Conservation (phyloP, 2,888 invertebrate genomes). For the Nasonovia ribisnigri region DNA sequence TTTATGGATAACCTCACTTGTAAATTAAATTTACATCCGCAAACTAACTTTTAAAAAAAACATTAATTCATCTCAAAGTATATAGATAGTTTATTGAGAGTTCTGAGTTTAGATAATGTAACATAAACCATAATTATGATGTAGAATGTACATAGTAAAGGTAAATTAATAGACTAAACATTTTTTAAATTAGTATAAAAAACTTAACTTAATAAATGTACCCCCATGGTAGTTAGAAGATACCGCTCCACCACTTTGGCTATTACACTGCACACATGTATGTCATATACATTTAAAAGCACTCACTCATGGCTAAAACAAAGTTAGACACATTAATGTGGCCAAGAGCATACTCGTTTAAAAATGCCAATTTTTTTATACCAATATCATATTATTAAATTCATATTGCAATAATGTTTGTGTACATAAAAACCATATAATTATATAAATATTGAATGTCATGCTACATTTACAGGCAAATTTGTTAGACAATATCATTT, state of each 20-base stretch:
- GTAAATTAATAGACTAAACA: background rate
- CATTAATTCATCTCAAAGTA: background rate
- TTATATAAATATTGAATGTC: conserved; percentile 8
- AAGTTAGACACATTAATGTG: background rate
- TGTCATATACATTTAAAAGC: background rate
- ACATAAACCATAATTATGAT: background rate
- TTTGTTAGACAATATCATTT: conserved; percentile 18
- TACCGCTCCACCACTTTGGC: background rate
- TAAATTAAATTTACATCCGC: background rate
- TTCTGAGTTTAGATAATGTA: background rate
- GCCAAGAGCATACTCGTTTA: background rate
- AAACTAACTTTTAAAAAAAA: background rate
- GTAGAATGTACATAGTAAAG: background rate
- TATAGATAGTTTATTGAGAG: background rate
- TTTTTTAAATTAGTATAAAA: background rate
- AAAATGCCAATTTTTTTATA: conserved; percentile 10
- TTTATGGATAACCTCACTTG: background rate
- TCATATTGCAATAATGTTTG: background rate
- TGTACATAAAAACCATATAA: background rate
- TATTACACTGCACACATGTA: background rate
- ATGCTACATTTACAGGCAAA: conserved; percentile 41
- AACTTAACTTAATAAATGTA: background rate
- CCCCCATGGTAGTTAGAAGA: background rate
- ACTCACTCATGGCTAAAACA: conserved; percentile 20
- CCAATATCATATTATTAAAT: background rate